phyloP scores from a whole-genome alignment of 2,888 invertebrate species.

The Dysmachus trigonus region DNA sequence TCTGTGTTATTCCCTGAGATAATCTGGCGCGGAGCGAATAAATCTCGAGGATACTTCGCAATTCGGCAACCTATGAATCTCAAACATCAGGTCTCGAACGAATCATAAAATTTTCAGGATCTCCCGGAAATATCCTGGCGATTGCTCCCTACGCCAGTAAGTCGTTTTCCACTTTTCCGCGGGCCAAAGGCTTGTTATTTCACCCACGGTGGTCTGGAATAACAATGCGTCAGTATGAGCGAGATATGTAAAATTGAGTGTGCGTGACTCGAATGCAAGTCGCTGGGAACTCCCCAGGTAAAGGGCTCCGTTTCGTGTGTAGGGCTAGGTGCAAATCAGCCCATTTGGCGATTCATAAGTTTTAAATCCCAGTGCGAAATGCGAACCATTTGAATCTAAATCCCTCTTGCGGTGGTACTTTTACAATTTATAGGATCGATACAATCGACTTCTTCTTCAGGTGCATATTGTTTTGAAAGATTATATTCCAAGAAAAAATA shows the following conservation, averaged over 20 bases:
- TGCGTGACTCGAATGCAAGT: conserved; percentile 41
- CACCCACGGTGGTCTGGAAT: conserved; percentile 4
- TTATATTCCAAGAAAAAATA: too few species aligned
- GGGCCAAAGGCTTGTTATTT: conserved; percentile 5
- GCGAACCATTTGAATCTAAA: background rate
- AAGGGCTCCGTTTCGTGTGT: background rate
- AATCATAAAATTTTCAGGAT: conserved; percentile 46
- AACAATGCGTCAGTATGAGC: conserved; percentile 42
- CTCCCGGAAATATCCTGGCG: background rate
- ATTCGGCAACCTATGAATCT: conserved; percentile 44
- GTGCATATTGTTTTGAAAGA: background rate
- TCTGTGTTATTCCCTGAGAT: background rate
- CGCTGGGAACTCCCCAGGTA: background rate
- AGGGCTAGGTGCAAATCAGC: background rate
- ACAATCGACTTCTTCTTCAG: background rate
- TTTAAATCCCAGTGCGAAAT: background rate
- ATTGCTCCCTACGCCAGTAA: background rate
- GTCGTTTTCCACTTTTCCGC: background rate
- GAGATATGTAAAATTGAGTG: conserved; percentile 45
- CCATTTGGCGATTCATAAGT: background rate
- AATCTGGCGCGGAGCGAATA: background rate
- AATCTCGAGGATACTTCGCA: conserved; percentile 1
- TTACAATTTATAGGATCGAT: background rate
- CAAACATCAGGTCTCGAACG: conserved; percentile 44
- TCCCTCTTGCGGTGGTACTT: background rate